These are phyloP conservation scores for Asbolus verrucosus DNA, from an alignment of 1,140 invertebrate genomes.

Conservation along the genomic window DNA sequence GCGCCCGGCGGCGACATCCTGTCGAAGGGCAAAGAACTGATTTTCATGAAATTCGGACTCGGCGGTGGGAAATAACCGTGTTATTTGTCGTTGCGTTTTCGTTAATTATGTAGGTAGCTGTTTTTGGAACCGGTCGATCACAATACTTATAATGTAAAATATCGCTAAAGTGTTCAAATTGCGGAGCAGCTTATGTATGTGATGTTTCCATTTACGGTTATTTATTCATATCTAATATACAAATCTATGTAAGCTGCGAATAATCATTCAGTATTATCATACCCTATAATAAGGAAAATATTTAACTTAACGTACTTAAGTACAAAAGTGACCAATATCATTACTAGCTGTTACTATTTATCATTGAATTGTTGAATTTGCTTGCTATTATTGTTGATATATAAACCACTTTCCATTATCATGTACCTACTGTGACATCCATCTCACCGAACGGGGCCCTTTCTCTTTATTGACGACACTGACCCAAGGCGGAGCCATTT, in stretches of 20 bases:
- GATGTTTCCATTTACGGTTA: conserved; percentile 37
- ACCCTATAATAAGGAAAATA: conserved; percentile 11
- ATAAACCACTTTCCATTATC: conserved; percentile 3
- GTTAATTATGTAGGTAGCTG: conserved; percentile 49
- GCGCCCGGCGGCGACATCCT: conserved; percentile 85
- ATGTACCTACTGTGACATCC: neutral
- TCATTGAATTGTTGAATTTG: conserved; percentile 38
- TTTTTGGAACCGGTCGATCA: conserved; percentile 54
- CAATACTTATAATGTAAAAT: conserved; percentile 27
- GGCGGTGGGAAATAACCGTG: conserved; percentile 79
- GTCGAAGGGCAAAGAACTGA: conserved; percentile 90
- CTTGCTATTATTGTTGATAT: conserved; percentile 33
- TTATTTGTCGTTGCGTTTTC: conserved; percentile 43
- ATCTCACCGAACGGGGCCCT: neutral
- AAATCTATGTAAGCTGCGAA: conserved; percentile 43
- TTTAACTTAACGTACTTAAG: conserved; percentile 27
- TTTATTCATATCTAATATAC: conserved; percentile 45
- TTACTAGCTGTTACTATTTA: conserved; percentile 38
- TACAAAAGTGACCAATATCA: conserved; percentile 45
- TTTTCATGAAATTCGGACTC: conserved; percentile 91
- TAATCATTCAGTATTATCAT: conserved; percentile 45
- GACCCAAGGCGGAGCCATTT: no score
- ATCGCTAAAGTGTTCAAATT: conserved; percentile 47
- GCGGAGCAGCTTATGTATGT: conserved; percentile 42
- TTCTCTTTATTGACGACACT: conserved; percentile 2